phyloP scores from a whole-genome alignment of 1,140 invertebrate species.

The Microplitis mediator region DNA sequence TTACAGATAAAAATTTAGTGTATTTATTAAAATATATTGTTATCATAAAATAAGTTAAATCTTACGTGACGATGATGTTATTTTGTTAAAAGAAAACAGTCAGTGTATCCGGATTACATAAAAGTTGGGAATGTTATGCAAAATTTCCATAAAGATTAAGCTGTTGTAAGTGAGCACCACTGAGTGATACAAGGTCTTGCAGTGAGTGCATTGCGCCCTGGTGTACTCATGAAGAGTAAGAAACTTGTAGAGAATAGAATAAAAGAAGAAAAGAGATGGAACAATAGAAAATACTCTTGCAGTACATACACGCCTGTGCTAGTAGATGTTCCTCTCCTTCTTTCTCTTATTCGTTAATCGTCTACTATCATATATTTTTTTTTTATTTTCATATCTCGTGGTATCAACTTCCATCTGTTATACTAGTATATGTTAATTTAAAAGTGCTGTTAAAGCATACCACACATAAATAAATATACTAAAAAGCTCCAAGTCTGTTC shows the following conservation, averaged over 20 bases:
- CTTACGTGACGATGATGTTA: not conserved
- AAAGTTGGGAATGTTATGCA: not conserved
- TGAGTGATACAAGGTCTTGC: slow-evolving; percentile 48
- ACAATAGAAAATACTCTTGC: slow-evolving; percentile 2
- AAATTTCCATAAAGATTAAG: slow-evolving; percentile 1
- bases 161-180: slow-evolving; percentile 44
- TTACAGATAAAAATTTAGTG: no score
- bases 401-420: not conserved
- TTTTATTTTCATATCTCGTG: slow-evolving; percentile 10
- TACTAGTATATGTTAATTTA: not conserved
- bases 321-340: slow-evolving; percentile 14
- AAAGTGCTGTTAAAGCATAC: not conserved
- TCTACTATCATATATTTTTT: not conserved
- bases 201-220: slow-evolving; percentile 50
- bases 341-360: slow-evolving; percentile 16
- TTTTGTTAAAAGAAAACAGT: not conserved
- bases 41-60: not conserved
- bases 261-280: slow-evolving; percentile 7
- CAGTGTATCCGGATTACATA: slow-evolving; percentile 18
- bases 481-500: not conserved
- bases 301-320: slow-evolving; percentile 14
- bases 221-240: slow-evolving; percentile 16
- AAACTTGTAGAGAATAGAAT: slow-evolving; percentile 1
- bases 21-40: not conserved
- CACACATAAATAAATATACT: no score